phyloP scores from a whole-genome alignment of 1,140 invertebrate genomes.

The Antheraea pernyi region DNA sequence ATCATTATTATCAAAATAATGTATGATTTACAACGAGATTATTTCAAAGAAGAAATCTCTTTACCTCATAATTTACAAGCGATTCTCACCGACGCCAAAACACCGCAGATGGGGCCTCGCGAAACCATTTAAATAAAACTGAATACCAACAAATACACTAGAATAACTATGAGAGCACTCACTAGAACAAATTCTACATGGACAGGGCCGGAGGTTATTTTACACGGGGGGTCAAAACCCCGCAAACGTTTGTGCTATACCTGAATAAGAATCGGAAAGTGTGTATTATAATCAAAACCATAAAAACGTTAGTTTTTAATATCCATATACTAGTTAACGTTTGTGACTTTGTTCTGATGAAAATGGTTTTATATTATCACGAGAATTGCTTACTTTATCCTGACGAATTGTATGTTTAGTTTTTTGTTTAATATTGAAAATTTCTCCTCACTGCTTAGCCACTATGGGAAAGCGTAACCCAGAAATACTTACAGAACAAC shows the following conservation, averaged over 20 bases:
- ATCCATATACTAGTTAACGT: too few relatives aligned
- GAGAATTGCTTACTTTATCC: too few relatives aligned
- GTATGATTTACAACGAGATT: background rate
- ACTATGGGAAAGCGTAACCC: too few relatives aligned
- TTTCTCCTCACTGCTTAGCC: too few relatives aligned
- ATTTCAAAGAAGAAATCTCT: constrained; percentile 3
- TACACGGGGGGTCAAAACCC: background rate
- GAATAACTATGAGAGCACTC: constrained; percentile 1
- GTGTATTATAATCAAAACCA: too few relatives aligned
- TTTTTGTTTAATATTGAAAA: too few relatives aligned
- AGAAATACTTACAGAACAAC: too few relatives aligned
- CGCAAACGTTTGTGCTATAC: background rate
- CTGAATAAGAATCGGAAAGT: background rate
- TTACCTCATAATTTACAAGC: constrained; percentile 1
- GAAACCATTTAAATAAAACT: constrained; percentile 1
- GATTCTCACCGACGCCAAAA: constrained; percentile 1
- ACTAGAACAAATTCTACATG: background rate
- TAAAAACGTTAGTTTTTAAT: too few relatives aligned
- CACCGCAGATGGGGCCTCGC: background rate
- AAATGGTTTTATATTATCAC: too few relatives aligned
- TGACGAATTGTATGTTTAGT: too few relatives aligned
- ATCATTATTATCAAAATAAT: background rate
- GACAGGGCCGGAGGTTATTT: background rate
- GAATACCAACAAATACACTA: constrained; percentile 4
- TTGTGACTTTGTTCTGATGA: too few relatives aligned